Evolutionary conservation across 2,797 vertebrate genomes (phyloP).

Genomic region (Lindbergichthys nudifrons): DNA sequence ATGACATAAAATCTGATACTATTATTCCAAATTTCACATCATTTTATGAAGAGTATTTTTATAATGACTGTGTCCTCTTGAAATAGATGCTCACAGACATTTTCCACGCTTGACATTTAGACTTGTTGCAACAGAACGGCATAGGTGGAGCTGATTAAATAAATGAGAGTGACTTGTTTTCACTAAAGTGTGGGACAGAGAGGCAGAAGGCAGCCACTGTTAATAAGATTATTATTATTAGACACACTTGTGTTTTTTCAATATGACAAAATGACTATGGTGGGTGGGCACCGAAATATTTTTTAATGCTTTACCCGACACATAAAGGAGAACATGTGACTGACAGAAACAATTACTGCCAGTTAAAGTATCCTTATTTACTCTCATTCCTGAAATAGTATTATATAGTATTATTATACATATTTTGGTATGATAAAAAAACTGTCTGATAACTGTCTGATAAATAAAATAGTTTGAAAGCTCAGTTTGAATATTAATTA

Average conservation of each 20-base stretch:
- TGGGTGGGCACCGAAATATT: constrained; percentile 35
- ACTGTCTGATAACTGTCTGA: not conserved
- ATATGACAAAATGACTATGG: not conserved
- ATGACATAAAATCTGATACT: not conserved
- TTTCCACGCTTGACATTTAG: not conserved
- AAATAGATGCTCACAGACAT: not conserved
- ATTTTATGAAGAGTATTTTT: not conserved
- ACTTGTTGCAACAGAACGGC: not conserved
- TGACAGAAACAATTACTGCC: not conserved
- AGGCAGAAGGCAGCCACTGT: not conserved
- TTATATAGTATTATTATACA: too few relatives aligned
- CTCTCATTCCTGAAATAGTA: not conserved
- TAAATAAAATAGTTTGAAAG: not conserved
- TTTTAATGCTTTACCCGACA: not conserved
- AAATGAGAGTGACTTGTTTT: not conserved
- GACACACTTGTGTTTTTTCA: not conserved
- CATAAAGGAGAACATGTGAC: constrained; percentile 45
- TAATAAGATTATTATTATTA: not conserved
- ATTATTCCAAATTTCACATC: not conserved
- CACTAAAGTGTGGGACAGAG: not conserved
- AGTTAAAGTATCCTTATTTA: constrained; percentile 1
- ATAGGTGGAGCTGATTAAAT: not conserved
- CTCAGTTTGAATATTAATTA: not conserved
- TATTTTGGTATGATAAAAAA: too few relatives aligned
- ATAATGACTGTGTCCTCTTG: not conserved